Base-by-base conservation (phyloP, 1,140 invertebrate species). In the Nasonia vitripennis region DNA sequence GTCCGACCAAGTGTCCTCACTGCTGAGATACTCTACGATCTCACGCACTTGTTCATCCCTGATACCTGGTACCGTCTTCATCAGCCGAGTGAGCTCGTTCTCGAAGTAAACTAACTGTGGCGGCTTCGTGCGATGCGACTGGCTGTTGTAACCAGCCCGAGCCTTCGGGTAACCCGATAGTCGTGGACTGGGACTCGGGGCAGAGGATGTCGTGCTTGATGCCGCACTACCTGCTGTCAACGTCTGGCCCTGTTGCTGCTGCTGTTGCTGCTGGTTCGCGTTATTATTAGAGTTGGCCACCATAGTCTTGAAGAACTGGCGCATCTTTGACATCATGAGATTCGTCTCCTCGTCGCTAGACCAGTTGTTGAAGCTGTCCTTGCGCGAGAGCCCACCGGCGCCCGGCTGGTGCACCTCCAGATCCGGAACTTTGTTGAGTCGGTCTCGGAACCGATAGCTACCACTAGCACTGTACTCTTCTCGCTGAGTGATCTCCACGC, bases 251-350 rank as follows among this genome's bases (percentile, higher is more conserved):
- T 23, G 45, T 12, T 73, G 27, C 11, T 31, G 70, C 7, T 51
- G 48, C 20, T 23, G 45, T 20, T 67, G 31, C 3, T 75, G 17
- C 0, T 31, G 34, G 20, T 90, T 90, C 70, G 88, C 85, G n/a
- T 90, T 91, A 90, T 88, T 91, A 89, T 94, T 94, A 0, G 95
- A 94, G 68, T 95, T 94, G 2, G 95, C 96, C 1, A 98, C 95
- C 94, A 98, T 96, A 34, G 96, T 97, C 91, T 98, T 98, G 91
- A 98, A 98, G 91, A 98, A 97, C 87, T 97, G 97, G 5, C 97
- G 94, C 96, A 98, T 97, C 93, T 98, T 98, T 12, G 96, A 97
- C 97, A 98, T 98, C 97, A 98, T 98, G 11, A 98, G 91, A 91
- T 98, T 98, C 1, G 97, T 98, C 92, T 98, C 97, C 91, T 98